These are phyloP conservation scores for Xiphorhynchus elegans DNA, from an alignment of 2,113 vertebrate genomes.

Conservation along the genomic window DNA sequence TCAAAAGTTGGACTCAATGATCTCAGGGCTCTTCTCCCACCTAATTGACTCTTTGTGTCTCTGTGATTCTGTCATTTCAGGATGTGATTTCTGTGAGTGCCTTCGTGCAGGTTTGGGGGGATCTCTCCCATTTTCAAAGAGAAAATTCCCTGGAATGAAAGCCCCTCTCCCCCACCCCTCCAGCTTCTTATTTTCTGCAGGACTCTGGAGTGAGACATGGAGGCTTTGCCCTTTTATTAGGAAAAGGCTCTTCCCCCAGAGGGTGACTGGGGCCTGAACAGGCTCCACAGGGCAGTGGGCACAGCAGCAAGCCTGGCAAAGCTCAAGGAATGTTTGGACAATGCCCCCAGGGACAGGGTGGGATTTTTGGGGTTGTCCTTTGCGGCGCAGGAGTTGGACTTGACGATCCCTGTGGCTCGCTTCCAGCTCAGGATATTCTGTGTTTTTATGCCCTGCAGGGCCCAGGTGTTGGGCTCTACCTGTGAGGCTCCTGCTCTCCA, in stretches of 20 bases:
- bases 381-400: background rate
- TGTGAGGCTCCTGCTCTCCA: background rate
- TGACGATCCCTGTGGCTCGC: too few species aligned
- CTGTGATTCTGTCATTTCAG: background rate
- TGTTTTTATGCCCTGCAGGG: background rate
- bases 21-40: background rate
- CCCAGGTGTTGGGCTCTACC: background rate
- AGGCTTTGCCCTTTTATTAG: background rate
- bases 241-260: background rate
- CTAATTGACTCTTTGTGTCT: background rate
- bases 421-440: background rate
- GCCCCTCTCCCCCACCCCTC: rapidly evolving
- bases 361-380: background rate
- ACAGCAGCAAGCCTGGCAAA: background rate
- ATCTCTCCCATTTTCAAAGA: background rate
- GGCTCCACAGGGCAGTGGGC: background rate
- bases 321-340: background rate
- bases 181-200: background rate
- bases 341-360: background rate
- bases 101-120: background rate
- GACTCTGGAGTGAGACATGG: rapidly evolving
- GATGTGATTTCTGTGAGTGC: background rate
- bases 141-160: background rate
- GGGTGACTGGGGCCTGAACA: too few species aligned
- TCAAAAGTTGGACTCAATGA: background rate